A percentile compares a stretch with the other conserved stretches of the same genome.
Conservation (phyloP, 2,888 invertebrate species). For the Pegoplata infirma region DNA sequence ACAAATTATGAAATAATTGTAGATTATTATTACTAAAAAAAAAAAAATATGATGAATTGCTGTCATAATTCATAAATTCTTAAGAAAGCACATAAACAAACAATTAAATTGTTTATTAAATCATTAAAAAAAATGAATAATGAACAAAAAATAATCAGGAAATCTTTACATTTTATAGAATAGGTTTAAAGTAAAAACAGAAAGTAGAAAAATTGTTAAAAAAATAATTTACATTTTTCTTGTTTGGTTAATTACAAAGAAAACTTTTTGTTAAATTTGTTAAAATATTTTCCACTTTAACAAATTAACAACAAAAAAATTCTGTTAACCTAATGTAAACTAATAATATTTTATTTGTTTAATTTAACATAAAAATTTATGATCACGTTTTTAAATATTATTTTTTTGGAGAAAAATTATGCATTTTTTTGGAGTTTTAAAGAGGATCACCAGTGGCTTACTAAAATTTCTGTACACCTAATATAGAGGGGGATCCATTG, state of each 20-base stretch:
- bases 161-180: background rate
- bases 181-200: background rate
- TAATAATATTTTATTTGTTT: constrained; percentile 10
- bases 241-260: background rate
- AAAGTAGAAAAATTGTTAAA: background rate
- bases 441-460: background rate
- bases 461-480: constrained; percentile 16
- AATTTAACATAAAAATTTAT: background rate
- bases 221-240: no score
- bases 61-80: constrained; percentile 21
- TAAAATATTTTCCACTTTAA: background rate
- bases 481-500: background rate
- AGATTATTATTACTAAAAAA: constrained; percentile 38
- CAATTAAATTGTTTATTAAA: no score
- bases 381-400: constrained; percentile 7
- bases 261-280: background rate
- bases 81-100: no score
- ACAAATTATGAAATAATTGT: constrained; percentile 61
- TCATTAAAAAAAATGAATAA: background rate
- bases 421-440: background rate
- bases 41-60: constrained; percentile 43
- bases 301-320: background rate
- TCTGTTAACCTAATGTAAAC: constrained; percentile 34
- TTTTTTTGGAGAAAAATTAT: no score
- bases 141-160: background rate